Evolutionary conservation across 92 coral and sea anemone genomes (phyloP), one percentile per base, ranked within the genome.

Genomic region (Metridium senile): DNA sequence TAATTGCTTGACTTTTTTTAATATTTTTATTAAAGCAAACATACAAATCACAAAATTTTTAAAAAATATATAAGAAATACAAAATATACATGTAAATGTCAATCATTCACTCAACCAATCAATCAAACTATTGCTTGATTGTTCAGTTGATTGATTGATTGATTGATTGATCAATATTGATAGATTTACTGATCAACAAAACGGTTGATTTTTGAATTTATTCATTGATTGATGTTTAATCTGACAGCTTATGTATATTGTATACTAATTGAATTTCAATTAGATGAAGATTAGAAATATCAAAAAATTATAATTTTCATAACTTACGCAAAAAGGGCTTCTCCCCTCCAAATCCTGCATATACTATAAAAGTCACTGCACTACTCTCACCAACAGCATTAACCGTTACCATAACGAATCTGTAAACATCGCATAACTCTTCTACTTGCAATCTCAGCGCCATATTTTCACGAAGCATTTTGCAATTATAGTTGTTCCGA

Each of bases 321-420:
- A n/a, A 73, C 78, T 73, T 58, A 73, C 78, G 78, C 18, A 0
- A 22, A 18, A 31, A 33, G 19, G 68, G 32, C 9, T 2, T 1
- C 7, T 58, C 35, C 9, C 57, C 68, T 73, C 78, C 78, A 73
- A 29, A 73, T 10, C 52, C 57, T 9, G 26, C 52, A 73, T 33
- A 2, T 22, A 58, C 16, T 25, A 1, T 10, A 16, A 73, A 33
- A 33, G 17, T 62, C 30, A 62, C 32, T 20, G 67, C 22, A 25
- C 33, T 33, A 34, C 78, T 73, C 33, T 33, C 56, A 18, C 67
- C 78, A 30, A 73, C 23, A 9, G 28, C 20, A 34, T 73, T 73
- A 9, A 73, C 58, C 1, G 78, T 73, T 58, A 62, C 78, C 26
- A 73, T 33, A 23, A 33, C 33, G 13, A 73, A 17, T 11, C 19